These are phyloP conservation scores for Phasianus colchicus DNA, from an alignment of 2,113 vertebrate genomes.

Conservation along the genomic window DNA sequence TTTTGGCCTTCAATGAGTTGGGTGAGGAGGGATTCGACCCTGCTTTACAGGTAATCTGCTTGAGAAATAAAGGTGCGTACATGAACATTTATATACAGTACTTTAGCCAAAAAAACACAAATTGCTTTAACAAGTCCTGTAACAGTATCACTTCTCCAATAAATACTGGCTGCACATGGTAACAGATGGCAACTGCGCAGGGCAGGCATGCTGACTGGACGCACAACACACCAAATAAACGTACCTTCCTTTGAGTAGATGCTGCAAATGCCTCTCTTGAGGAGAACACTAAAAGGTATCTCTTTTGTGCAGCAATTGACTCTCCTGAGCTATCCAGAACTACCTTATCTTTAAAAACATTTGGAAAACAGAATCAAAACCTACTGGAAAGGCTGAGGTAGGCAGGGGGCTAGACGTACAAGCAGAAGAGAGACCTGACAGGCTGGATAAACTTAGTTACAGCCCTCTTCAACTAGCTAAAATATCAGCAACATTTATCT, in stretches of 20 bases:
- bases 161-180: neutral
- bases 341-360: neutral
- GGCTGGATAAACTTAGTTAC: neutral
- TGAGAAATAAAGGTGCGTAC: neutral
- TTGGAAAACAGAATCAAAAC: neutral
- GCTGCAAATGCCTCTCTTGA: neutral
- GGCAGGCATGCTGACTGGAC: neutral
- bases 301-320: neutral
- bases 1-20: neutral
- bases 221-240: neutral
- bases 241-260: fast-evolving
- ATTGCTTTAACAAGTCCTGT: neutral
- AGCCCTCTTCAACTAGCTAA: neutral
- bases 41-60: neutral
- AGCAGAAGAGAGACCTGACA: neutral
- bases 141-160: neutral
- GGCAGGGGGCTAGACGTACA: too few species aligned
- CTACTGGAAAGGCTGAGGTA: neutral
- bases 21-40: neutral
- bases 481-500: neutral
- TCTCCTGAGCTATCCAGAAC: neutral
- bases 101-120: neutral
- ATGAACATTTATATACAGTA: neutral
- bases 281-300: neutral
- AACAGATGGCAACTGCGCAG: neutral